phyloP scores from a whole-genome alignment of 2,888 invertebrate genomes.

The Troides oblongomaculatus region DNA sequence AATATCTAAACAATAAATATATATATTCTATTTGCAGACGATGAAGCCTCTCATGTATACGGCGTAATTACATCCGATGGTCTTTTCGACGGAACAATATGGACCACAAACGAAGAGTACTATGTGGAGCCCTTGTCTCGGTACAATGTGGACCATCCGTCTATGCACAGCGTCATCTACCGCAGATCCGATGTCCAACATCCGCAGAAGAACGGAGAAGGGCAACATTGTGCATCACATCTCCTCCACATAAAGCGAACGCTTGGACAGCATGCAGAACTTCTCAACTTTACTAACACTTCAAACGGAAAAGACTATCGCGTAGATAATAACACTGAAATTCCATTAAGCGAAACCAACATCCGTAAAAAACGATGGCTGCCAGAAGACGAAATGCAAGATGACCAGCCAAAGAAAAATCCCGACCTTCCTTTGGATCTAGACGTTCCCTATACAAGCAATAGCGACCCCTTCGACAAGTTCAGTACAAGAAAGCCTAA shows the following conservation, averaged over 20 bases:
- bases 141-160: slow-evolving; percentile 78
- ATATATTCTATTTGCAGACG: slow-evolving; percentile 78
- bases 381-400: slow-evolving; percentile 82
- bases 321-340: slow-evolving; percentile 61
- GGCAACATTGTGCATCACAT: slow-evolving; percentile 81
- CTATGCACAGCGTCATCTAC: slow-evolving; percentile 92
- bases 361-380: slow-evolving; percentile 83
- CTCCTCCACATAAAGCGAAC: slow-evolving; percentile 76
- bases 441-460: slow-evolving; percentile 83
- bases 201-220: slow-evolving; percentile 58
- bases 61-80: slow-evolving; percentile 93
- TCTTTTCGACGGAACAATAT: slow-evolving; percentile 93
- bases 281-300: slow-evolving; percentile 64
- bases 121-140: slow-evolving; percentile 90
- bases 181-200: slow-evolving; percentile 87
- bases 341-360: slow-evolving; percentile 61
- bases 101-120: slow-evolving; percentile 87
- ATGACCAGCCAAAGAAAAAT: slow-evolving; percentile 80
- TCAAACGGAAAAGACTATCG: slow-evolving; percentile 50
- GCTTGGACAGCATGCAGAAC: slow-evolving; percentile 57
- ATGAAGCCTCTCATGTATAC: slow-evolving; percentile 89
- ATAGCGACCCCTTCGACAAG: slow-evolving; percentile 77
- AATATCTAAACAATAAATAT: too few species aligned
- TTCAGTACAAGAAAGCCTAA: slow-evolving; percentile 71
- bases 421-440: slow-evolving; percentile 83